These are phyloP conservation scores for Itoplectis maculator DNA, from an alignment of 2,888 invertebrate species.

Conservation along the genomic window DNA sequence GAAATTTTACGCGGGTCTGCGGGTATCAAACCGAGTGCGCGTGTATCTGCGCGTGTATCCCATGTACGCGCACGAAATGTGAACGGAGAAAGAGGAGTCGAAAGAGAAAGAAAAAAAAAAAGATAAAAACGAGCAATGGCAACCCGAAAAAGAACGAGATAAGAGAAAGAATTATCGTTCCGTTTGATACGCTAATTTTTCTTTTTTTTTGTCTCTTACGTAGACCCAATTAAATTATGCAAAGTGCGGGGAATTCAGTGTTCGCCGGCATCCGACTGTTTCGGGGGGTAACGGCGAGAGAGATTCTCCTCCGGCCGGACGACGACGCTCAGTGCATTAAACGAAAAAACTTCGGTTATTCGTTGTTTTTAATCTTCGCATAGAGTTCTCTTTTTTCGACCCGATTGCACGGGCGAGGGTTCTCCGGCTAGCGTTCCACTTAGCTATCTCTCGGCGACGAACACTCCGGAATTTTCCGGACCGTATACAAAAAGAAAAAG, in stretches of 20 bases:
- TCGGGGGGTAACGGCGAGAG: neutral
- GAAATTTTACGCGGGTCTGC: constrained; percentile 28
- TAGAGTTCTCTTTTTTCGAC: constrained; percentile 35
- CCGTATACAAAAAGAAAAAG: constrained; percentile 30
- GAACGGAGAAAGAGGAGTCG: neutral
- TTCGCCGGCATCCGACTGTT: constrained; percentile 35
- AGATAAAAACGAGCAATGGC: neutral
- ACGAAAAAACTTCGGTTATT: constrained; percentile 27
- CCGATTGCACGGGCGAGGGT: constrained; percentile 5
- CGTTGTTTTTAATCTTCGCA: constrained; percentile 55
- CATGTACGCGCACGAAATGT: neutral
- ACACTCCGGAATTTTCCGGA: constrained; percentile 30
- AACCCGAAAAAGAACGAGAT: constrained; percentile 47
- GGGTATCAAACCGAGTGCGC: constrained; percentile 1
- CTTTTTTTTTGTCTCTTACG: too few species aligned
- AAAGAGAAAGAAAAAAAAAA: neutral
- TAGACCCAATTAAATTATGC: constrained; percentile 69
- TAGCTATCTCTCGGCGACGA: neutral
- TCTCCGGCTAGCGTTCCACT: constrained; percentile 40
- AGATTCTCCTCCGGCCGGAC: constrained; percentile 28
- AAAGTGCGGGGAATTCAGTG: constrained; percentile 61
- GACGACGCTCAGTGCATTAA: constrained; percentile 12
- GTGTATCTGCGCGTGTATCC: constrained; percentile 12
- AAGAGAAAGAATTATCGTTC: constrained; percentile 65
- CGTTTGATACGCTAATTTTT: constrained; percentile 67